Percentiles rank a stretch among this genome's conserved stretches.
phyloP scores from a whole-genome alignment of 2,888 invertebrate species.

The Drosophila neonasuta region DNA sequence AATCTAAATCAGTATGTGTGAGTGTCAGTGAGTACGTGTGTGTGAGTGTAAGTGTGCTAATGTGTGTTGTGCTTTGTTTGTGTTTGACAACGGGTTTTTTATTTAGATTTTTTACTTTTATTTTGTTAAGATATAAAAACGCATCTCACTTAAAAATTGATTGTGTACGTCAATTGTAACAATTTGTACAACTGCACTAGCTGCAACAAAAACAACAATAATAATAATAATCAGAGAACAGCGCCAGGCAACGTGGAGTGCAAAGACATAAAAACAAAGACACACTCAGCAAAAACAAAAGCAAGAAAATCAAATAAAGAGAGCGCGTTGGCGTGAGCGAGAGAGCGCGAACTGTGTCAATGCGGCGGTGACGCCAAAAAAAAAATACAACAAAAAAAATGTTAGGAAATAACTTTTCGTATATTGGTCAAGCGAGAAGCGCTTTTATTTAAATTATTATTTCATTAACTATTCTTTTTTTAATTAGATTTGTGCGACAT shows the following conservation, averaged over 20 bases:
- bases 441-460: slow-evolving; percentile 37
- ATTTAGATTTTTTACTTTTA: slow-evolving; percentile 23
- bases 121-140: slow-evolving; percentile 22
- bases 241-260: slow-evolving; percentile 55
- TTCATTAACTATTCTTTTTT: slow-evolving; percentile 46
- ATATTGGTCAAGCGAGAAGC: slow-evolving; percentile 18
- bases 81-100: slow-evolving; percentile 64
- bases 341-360: slow-evolving; percentile 74
- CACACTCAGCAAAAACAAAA: slow-evolving; percentile 49
- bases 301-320: slow-evolving; percentile 31
- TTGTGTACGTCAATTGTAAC: slow-evolving; percentile 44
- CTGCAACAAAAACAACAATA: slow-evolving; percentile 5
- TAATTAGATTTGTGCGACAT: slow-evolving; percentile 63
- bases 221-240: slow-evolving; percentile 46
- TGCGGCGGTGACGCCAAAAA: slow-evolving; percentile 70
- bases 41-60: slow-evolving; percentile 39
- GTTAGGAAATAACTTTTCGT: slow-evolving; percentile 47
- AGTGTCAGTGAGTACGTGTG: slow-evolving; percentile 32
- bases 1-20: slow-evolving; percentile 57
- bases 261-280: slow-evolving; percentile 60
- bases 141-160: slow-evolving; percentile 51
- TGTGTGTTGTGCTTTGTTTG: slow-evolving; percentile 54
- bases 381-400: not conserved
- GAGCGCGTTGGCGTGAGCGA: slow-evolving; percentile 54
- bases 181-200: slow-evolving; percentile 44